Percentiles rank a stretch among this genome's conserved stretches.
Evolutionary conservation across 2,797 vertebrate genomes (phyloP).

Genomic region (Schizopygopsis malacanthus): DNA sequence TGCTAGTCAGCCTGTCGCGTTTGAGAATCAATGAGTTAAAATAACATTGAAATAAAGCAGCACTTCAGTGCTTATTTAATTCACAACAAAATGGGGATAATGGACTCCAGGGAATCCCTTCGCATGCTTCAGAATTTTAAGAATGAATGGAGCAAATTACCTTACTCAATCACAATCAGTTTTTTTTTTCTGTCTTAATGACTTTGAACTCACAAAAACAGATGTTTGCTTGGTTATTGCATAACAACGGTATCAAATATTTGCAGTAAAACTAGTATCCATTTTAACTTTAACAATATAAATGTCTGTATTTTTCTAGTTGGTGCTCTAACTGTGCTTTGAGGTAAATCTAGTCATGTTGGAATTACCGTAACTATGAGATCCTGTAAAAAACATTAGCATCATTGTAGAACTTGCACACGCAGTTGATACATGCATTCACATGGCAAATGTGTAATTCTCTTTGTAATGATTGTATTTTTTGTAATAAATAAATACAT

Average conservation of each 20-base stretch:
- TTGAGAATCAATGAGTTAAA: conserved; percentile 81
- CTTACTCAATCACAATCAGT: conserved; percentile 74
- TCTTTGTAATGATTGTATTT: no score
- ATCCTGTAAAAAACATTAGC: background rate
- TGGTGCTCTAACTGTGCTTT: background rate
- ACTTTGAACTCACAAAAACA: conserved; percentile 57
- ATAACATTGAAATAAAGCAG: conserved; percentile 82
- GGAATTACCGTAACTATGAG: background rate
- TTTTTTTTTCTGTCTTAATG: conserved; percentile 71
- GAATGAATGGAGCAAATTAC: conserved; percentile 82
- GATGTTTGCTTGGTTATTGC: conserved; percentile 26
- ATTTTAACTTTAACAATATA: background rate
- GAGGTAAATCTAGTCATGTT: background rate
- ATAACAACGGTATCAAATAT: conserved; percentile 5
- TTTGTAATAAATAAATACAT: no score
- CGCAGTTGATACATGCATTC: background rate
- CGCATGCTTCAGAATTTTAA: conserved; percentile 78
- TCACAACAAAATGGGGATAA: conserved; percentile 87
- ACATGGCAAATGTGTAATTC: background rate
- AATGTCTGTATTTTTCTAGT: background rate
- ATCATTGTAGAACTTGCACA: background rate
- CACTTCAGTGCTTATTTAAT: conserved; percentile 86
- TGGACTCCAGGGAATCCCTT: conserved; percentile 80
- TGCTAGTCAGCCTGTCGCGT: conserved; percentile 70
- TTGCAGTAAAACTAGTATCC: background rate